Evolutionary conservation across 2,797 vertebrate species (phyloP), one percentile per base, ranked within the genome.

Genomic region (Thamnophis elegans): DNA sequence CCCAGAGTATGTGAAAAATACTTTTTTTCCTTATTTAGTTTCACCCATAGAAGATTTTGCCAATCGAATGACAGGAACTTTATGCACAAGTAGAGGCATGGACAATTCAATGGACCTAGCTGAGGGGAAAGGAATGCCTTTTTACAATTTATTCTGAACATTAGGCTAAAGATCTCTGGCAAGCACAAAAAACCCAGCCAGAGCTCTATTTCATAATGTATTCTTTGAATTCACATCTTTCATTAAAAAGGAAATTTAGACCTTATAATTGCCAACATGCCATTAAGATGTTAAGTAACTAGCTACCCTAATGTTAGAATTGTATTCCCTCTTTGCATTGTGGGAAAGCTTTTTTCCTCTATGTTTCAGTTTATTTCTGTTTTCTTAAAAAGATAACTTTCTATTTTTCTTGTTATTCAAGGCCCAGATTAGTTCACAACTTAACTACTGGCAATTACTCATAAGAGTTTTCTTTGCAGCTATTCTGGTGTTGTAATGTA

Each of bases 1-100:
- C 97, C 26, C 98, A 98, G 94, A 98, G 98, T 98, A 98, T 86
- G 98, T 51, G 94, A 92, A 51, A 94, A 92, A 96, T 95, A 53
- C 87, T 94, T 87, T 88, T 95, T 68, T 93, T 62, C 4, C 2
- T 22, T 95, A 95, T 86, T 96, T 89, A 62, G 58, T 28, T 85
- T 4, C 85, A 85, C 9, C 5, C 10, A n/a, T 13, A 36, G 10
- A 73, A 26, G 32, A 56, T 32, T 87, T 65, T 58, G 82, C 2
- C 51, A 91, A 36, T 62, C 32, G 62, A 51, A 85, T 59, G 25
- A 51, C 54, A 13, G 59, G 26, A 73, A 60, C 28, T 36, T 59
- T 78, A 73, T 26, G 5, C 28, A 25, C 1, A 4, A 51, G 2
- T 85, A 85, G 62, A 85, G 16, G 10, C 60, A 25, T 28, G 25